Evolutionary conservation across 1,140 invertebrate species (phyloP), one percentile per base, ranked within the genome.

Genomic region (Drosophila navojoa): DNA sequence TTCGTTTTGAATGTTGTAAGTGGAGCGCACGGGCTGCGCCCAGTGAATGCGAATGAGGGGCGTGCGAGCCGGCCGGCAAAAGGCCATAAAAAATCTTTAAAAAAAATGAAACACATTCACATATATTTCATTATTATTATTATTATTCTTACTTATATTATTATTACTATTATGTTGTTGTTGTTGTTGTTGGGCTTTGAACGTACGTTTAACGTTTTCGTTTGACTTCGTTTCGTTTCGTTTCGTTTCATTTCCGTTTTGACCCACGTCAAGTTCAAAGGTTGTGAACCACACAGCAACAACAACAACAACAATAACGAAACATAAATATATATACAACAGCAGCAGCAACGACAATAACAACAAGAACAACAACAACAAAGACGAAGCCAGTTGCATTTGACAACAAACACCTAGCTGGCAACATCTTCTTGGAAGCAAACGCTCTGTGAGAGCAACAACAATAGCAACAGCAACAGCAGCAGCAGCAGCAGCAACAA

Each of bases 1-100:
- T 72, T 52, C 25, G 4, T 53, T 69, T 35, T 38, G 13, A 15
- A 50, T 70, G 77, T 77, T 35, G 68, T 69, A 87, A 89, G 76
- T 86, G 82, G 82, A 87, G 79, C 84, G 76, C 70, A 71, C 64
- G 35, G 54, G 52, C 59, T 58, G 63, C 79, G 76, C 73, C 59
- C 69, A 79, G 77, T 89, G 84, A 73, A 89, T 82, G 76, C 84
- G 84, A 84, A 82, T 80, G 79, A 89, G 79, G 76, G 75, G 79
- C 84, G 76, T 87, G 84, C 68, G 79, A 82, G 84, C 84, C 79
- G 76, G 84, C 82, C 82, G 81, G 76, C 82, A 74, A 63, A 59
- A 55, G 32, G 54, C 32, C 11, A 52, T 40, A 69, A 54, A 55
- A 60, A 42, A 29, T 3, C 19, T 22, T 22, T 55, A 69, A 61